Evolutionary conservation across 37 sponge, comb jelly and placozoan species (phyloP).

Genomic region (Haliclona indistincta): DNA sequence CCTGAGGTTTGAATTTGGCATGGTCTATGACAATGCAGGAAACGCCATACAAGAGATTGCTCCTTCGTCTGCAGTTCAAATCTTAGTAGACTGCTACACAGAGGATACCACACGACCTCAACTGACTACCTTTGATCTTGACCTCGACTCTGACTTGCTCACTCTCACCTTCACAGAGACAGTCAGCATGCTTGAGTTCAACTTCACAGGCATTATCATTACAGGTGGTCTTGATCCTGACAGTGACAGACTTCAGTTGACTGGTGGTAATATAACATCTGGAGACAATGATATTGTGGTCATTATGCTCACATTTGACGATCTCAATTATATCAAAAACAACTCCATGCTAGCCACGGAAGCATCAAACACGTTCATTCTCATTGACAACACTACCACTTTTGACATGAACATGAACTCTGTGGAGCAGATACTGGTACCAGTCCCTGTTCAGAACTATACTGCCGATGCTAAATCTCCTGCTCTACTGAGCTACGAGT

Average conservation of each 20-base stretch:
- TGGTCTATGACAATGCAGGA: slow-evolving; percentile 71
- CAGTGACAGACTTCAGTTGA: slow-evolving; percentile 54
- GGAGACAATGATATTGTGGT: slow-evolving; percentile 38
- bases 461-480: slow-evolving; percentile 56
- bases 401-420: slow-evolving; percentile 75
- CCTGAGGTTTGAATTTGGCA: slow-evolving; percentile 43
- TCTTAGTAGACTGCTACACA: slow-evolving; percentile 66
- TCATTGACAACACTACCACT: slow-evolving; percentile 61
- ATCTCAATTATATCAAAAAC: slow-evolving; percentile 86
- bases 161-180: slow-evolving; percentile 86
- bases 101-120: slow-evolving; percentile 73
- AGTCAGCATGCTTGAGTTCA: slow-evolving; percentile 59
- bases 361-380: slow-evolving; percentile 47
- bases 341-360: slow-evolving; percentile 44
- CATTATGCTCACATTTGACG: slow-evolving; percentile 63
- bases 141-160: slow-evolving; percentile 63
- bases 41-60: slow-evolving; percentile 49
- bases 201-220: slow-evolving; percentile 67
- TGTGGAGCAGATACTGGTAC: slow-evolving; percentile 34
- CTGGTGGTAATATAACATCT: slow-evolving; percentile 39
- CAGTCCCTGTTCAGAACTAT: slow-evolving; percentile 38
- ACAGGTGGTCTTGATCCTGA: slow-evolving; percentile 17
- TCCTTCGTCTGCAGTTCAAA: slow-evolving; percentile 28
- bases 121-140: slow-evolving; percentile 64
- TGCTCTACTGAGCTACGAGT: slow-evolving; percentile 36